Evolutionary conservation across 2,888 invertebrate species (phyloP).

Genomic region (Platycnemis pennipes): DNA sequence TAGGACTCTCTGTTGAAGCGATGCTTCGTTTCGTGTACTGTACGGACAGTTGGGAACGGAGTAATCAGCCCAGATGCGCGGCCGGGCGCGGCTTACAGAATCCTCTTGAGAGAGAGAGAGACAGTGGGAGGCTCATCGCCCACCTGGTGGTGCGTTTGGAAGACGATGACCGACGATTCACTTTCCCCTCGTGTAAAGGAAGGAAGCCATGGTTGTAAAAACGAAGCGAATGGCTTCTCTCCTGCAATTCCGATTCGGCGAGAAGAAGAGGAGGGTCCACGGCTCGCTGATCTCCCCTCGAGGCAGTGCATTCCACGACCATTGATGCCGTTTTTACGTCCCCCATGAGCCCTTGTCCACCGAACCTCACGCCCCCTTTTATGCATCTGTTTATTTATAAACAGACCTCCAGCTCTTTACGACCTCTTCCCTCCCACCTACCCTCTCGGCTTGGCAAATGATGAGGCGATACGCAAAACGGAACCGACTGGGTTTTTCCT

Average conservation of each 20-base stretch:
- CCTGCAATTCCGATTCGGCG: background rate
- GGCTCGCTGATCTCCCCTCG: background rate
- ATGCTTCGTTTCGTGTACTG: too few relatives aligned
- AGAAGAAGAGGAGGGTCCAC: background rate
- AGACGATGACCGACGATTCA: background rate
- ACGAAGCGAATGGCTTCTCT: background rate
- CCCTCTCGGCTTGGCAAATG: background rate
- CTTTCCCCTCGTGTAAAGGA: background rate
- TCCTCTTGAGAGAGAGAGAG: too few relatives aligned
- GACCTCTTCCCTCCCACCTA: background rate
- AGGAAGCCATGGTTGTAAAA: background rate
- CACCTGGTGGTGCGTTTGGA: background rate
- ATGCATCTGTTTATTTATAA: conserved; percentile 27
- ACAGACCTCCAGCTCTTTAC: background rate
- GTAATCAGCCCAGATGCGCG: too few relatives aligned
- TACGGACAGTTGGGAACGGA: too few relatives aligned
- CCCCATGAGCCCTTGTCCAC: background rate
- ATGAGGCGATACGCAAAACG: background rate
- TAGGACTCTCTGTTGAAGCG: too few relatives aligned
- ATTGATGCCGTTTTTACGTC: background rate
- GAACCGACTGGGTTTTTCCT: background rate
- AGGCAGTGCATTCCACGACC: background rate
- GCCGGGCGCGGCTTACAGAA: too few relatives aligned
- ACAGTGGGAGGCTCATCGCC: background rate
- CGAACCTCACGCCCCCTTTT: background rate